Base-by-base conservation (phyloP, 2,888 invertebrate genomes). In the Leucophora obtusa region DNA sequence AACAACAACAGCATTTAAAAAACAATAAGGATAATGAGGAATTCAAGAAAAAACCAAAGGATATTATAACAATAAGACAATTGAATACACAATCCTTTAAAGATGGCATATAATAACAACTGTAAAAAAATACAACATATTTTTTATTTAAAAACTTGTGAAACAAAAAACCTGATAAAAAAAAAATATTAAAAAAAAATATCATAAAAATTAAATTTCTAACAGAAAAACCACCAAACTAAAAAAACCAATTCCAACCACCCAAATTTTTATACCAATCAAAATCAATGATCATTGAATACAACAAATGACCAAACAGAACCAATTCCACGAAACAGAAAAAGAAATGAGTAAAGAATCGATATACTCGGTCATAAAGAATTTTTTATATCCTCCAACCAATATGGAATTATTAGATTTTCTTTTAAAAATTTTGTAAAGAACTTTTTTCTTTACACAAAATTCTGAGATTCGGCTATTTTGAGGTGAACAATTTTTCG, bases 1-100 rank as follows among this genome's bases (percentile, higher is more conserved):
- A 82, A 60, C 69, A 83, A 58, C 79, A 82, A 60, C 72, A 82
- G 69, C 79, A 83, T 9, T 82, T 81, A 68, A 62, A 56, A 53
- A 33, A 3, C 28, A 28, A 6, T 21, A 21, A 21, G 21, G 21
- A 47, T 56, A 47, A 74, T 56, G 56, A 79, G 35, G 65, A 60
- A 10, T 56, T 79, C 63, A 70, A 65, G 18, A 71, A 63, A 74
- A 86, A 86, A 83, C 85, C 86, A 85, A 87, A 86, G 87, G 87
- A 87, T 85, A 86, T 86, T 59, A 85, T 86, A 84, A 86, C 86
- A 83, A 86, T 88, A 86, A 87, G 85, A 81, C 86, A 87, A 83
- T 83, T 86, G 82, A 82, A 85, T 77, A 70, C 58, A 59, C 70
- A 77, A 60, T 54, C 65, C 53, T n/a, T 66, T 1, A 82, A 83